Base-by-base conservation (phyloP, 2,888 invertebrate genomes). In the Synergus itoensis region DNA sequence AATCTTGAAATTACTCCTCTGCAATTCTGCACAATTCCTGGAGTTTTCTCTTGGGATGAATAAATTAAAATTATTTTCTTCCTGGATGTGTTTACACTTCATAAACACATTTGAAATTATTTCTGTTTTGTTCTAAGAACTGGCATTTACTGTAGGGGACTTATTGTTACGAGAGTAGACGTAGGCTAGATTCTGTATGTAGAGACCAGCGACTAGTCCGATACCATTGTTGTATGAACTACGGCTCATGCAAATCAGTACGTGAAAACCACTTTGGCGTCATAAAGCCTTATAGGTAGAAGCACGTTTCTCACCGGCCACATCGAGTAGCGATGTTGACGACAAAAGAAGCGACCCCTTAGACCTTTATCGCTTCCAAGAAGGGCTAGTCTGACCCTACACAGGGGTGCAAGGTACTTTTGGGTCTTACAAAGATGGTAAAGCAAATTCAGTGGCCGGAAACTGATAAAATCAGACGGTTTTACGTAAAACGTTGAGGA, bases 211-310 rank as follows among this genome's bases (percentile, higher is more conserved):
- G 82, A 60, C 82, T 85, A 84, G 82, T 78, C 79, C 81, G 86
- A 87, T 87, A 89, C 86, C 84, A 89, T 89, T 88, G 89, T 89
- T 84, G 86, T 77, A 69, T 65, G 76, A 81, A 65, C 18, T 57
- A 82, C 83, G 84, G 84, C 81, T 85, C 84, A 89, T 89, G 89
- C 89, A 89, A 89, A 89, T 87, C 87, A 87, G 84, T 83, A 76
- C 78, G 75, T 85, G 82, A 83, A 81, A 82, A 79, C 83, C 85
- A 83, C 83, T 82, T 86, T 81, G 83, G 85, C 82, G 86, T 87
- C 89, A 87, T 88, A 89, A 88, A 86, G 87, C 89, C 88, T 87
- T 89, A 88, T 88, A 88, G 88, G 88, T 84, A 87, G 78, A 80
- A 81, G 82, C 82, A 78, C 85, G 82, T 88, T 87, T 87, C 83